A percentile compares a stretch with the other conserved stretches of the same genome.
phyloP scores from a whole-genome alignment of 1,140 invertebrate genomes.

The Zaprionus gabonicus region DNA sequence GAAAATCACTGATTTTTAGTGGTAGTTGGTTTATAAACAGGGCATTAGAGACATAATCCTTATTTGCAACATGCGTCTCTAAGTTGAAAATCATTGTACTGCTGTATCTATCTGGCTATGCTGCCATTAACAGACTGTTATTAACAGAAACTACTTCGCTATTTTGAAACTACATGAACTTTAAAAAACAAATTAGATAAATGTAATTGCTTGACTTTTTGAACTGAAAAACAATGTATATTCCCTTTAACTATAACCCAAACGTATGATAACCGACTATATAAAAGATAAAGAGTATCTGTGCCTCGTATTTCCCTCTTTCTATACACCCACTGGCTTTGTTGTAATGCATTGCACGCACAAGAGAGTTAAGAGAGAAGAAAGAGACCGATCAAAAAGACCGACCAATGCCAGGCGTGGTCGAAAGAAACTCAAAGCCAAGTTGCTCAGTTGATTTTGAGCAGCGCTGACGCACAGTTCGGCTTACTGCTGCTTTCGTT shows the following conservation, averaged over 20 bases:
- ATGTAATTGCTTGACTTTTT: neutral
- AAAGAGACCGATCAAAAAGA: neutral
- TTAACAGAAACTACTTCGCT: neutral
- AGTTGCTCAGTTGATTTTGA: slow-evolving; percentile 49
- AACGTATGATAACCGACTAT: neutral
- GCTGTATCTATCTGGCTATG: neutral
- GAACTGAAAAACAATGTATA: neutral
- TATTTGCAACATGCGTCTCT: no score
- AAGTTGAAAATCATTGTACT: no score
- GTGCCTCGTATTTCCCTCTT: neutral
- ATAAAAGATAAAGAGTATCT: no score
- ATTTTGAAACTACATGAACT: neutral
- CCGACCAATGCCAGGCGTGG: slow-evolving; percentile 16
- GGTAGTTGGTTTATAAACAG: no score
- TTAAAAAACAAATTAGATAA: no score
- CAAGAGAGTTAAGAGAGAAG: neutral
- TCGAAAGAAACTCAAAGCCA: slow-evolving; percentile 24
- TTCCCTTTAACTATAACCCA: no score
- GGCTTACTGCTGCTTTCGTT: slow-evolving; percentile 13
- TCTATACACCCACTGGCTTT: neutral
- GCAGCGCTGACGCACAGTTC: slow-evolving; percentile 48
- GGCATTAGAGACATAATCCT: no score
- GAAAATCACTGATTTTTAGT: no score
- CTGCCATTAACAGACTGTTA: neutral
- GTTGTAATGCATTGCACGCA: neutral